These are phyloP conservation scores for Diadegma fenestrale DNA, from an alignment of 2,888 invertebrate species.

Conservation along the genomic window DNA sequence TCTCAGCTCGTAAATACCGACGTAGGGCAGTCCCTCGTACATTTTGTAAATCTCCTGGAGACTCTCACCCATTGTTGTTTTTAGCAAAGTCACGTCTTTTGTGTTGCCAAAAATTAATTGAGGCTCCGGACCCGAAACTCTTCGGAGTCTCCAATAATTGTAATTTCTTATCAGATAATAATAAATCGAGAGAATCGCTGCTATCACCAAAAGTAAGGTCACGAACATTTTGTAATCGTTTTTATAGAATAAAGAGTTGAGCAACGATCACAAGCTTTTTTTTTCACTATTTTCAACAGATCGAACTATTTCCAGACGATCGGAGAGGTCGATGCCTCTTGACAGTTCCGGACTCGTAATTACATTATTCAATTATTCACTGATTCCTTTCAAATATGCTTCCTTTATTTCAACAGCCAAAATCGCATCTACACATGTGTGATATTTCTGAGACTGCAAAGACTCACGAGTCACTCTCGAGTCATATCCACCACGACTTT, in stretches of 20 bases:
- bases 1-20: constrained; percentile 76
- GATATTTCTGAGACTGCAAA: constrained; percentile 16
- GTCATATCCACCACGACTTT: constrained; percentile 25
- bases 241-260: neutral
- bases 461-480: neutral
- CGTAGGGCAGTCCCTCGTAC: constrained; percentile 69
- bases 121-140: constrained; percentile 77
- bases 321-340: neutral
- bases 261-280: neutral
- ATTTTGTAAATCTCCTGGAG: constrained; percentile 73
- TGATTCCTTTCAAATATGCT: neutral
- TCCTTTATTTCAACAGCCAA: neutral
- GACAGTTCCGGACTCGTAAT: neutral
- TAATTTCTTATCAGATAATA: constrained; percentile 75
- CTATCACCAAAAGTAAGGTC: constrained; percentile 30
- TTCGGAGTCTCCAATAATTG: constrained; percentile 80
- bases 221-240: constrained; percentile 46
- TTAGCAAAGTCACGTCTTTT: constrained; percentile 72
- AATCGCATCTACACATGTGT: constrained; percentile 12
- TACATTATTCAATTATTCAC: neutral
- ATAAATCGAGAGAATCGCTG: constrained; percentile 54
- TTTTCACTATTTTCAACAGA: neutral
- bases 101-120: constrained; percentile 81
- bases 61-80: constrained; percentile 70
- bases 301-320: neutral